Evolutionary conservation across 2,888 invertebrate species (phyloP).

Genomic region (Hemicrepidius hirtus): DNA sequence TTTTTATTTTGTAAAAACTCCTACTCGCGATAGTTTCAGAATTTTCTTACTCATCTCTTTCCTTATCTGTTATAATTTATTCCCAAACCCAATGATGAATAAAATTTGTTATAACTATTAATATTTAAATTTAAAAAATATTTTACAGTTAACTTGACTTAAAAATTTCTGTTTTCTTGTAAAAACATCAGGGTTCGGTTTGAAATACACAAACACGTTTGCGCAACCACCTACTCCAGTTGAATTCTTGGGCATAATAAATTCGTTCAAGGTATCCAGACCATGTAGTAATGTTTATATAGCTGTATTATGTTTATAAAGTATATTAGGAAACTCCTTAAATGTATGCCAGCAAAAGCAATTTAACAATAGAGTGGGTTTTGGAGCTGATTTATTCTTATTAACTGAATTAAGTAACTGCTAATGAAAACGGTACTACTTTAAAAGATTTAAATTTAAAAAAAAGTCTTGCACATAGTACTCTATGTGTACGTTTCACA

Average conservation of each 20-base stretch:
- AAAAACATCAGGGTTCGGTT: too few species aligned
- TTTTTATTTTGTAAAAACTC: too few species aligned
- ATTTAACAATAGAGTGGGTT: constrained; percentile 18
- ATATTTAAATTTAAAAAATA: background rate
- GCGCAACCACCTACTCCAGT: constrained; percentile 8
- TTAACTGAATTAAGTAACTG: constrained; percentile 23
- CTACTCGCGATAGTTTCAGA: too few species aligned
- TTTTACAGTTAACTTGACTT: background rate
- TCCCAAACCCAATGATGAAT: too few species aligned
- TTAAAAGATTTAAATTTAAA: too few species aligned
- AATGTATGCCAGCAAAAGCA: constrained; percentile 4
- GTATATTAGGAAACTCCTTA: constrained; percentile 24
- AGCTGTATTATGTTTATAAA: constrained; percentile 26
- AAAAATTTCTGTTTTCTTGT: too few species aligned
- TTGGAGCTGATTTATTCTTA: constrained; percentile 20
- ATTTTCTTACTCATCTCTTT: too few species aligned
- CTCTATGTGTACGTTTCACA: background rate
- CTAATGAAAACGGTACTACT: constrained; percentile 25
- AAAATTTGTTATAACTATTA: background rate
- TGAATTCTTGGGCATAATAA: constrained; percentile 8
- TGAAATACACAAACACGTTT: constrained; percentile 1
- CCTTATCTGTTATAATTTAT: too few species aligned
- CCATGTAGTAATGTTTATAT: constrained; percentile 26
- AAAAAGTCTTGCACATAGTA: too few species aligned
- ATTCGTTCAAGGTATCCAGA: constrained; percentile 26